Conservation (phyloP, 2,113 vertebrate genomes). For the Heterotilapia buettikoferi region DNA sequence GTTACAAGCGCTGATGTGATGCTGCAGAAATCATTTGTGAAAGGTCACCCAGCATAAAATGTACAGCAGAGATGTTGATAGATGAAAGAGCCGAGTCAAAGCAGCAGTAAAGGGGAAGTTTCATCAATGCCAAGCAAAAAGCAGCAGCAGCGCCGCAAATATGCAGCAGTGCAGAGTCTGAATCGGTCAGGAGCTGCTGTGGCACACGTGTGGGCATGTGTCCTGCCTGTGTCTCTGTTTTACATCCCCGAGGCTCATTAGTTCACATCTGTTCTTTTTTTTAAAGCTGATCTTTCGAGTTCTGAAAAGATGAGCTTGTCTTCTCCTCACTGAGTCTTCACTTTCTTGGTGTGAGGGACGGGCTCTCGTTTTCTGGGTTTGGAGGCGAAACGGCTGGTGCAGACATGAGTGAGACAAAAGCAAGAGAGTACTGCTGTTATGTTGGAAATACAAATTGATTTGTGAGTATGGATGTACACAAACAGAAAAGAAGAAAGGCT, state of each 20-base stretch:
- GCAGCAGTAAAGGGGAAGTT: background rate
- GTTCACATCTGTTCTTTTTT: background rate
- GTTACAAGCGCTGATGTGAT: background rate
- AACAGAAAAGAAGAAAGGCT: background rate
- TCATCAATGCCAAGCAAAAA: background rate
- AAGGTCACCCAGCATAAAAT: background rate
- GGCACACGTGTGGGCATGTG: background rate
- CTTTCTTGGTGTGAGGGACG: constrained; percentile 80
- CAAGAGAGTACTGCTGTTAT: background rate
- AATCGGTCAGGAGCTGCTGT: background rate
- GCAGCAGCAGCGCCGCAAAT: background rate
- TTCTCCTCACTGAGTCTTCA: constrained; percentile 70
- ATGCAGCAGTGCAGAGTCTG: background rate
- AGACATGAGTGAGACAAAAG: background rate
- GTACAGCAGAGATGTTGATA: background rate
- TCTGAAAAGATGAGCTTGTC: background rate
- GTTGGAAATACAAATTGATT: background rate
- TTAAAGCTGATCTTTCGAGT: background rate
- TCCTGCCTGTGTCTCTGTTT: background rate
- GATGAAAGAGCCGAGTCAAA: background rate
- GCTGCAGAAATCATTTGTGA: background rate
- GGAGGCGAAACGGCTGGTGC: constrained; percentile 79
- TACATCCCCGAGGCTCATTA: background rate
- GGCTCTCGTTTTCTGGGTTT: constrained; percentile 85
- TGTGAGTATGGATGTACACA: rapidly evolving